A percentile compares a stretch with the other conserved stretches of the same genome.
phyloP scores from a whole-genome alignment of 1,140 invertebrate species.

The Elymnias hypermnestra region DNA sequence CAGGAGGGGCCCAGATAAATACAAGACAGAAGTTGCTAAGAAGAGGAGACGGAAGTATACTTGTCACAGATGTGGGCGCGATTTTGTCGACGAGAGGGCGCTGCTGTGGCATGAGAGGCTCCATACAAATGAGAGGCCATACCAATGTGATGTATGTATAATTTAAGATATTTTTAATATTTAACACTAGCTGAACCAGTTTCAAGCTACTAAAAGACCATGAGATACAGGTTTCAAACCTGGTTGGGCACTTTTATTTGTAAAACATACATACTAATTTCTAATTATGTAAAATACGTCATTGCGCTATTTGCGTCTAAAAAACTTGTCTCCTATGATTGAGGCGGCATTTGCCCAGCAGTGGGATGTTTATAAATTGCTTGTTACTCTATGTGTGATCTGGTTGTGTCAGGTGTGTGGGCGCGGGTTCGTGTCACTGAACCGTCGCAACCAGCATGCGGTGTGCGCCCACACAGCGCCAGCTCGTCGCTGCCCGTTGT shows the following conservation, averaged over 20 bases:
- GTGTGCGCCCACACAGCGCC: conserved; percentile 54
- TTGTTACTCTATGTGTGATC: background rate
- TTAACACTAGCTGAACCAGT: too few relatives aligned
- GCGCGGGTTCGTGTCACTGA: conserved; percentile 51
- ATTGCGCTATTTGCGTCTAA: too few relatives aligned
- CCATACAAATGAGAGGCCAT: conserved; percentile 55
- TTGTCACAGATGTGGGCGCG: conserved; percentile 35
- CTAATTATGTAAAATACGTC: too few relatives aligned
- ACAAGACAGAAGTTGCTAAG: conserved; percentile 9
- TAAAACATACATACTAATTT: too few relatives aligned
- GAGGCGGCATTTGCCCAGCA: too few relatives aligned
- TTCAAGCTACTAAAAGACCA: too few relatives aligned
- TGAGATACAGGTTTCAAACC: too few relatives aligned
- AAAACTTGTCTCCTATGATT: too few relatives aligned
- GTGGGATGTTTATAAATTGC: too few relatives aligned
- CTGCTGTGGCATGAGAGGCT: conserved; percentile 53
- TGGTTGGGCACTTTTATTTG: too few relatives aligned
- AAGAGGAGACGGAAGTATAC: conserved; percentile 24
- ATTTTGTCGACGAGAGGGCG: conserved; percentile 46
- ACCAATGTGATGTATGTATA: conserved; percentile 37
- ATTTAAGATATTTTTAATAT: too few relatives aligned
- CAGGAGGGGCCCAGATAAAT: too few relatives aligned
- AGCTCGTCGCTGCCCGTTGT: conserved; percentile 51
- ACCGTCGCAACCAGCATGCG: conserved; percentile 58
- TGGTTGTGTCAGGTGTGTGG: conserved; percentile 34